These are phyloP conservation scores for Clusia tigrina DNA, from an alignment of 2,888 invertebrate species.

Conservation along the genomic window DNA sequence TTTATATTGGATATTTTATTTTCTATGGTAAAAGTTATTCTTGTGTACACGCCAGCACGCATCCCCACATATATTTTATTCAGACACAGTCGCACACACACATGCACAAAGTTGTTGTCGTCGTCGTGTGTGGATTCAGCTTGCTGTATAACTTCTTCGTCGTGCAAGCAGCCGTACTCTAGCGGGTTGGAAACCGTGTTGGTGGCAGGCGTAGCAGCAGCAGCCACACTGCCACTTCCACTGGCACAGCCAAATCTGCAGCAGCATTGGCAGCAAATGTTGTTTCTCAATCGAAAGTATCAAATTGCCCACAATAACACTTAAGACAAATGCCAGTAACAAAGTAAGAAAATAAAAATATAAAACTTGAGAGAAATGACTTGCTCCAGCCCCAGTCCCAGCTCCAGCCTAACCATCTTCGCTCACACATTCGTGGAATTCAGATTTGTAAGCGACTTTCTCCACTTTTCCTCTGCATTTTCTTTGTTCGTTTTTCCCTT, in stretches of 20 bases:
- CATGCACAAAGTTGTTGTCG: constrained; percentile 29
- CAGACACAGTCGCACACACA: constrained; percentile 15
- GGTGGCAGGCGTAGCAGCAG: too few relatives aligned
- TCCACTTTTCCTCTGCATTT: constrained; percentile 2
- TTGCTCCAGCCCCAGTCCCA: neutral
- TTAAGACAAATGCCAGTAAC: constrained; percentile 43
- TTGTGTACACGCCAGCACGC: constrained; percentile 29
- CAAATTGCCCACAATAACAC: constrained; percentile 60
- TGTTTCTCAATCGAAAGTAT: constrained; percentile 59
- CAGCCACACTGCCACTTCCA: too few relatives aligned
- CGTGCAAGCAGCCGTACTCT: constrained; percentile 37
- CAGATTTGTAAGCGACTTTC: constrained; percentile 29
- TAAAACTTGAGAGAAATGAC: constrained; percentile 30
- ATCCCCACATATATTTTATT: constrained; percentile 1
- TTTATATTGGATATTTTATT: constrained; percentile 49
- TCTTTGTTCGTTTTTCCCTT: neutral
- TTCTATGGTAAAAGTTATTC: constrained; percentile 33
- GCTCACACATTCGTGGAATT: neutral
- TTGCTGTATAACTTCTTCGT: constrained; percentile 22
- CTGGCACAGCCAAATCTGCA: constrained; percentile 12
- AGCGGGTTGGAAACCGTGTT: too few relatives aligned
- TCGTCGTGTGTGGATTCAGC: constrained; percentile 23
- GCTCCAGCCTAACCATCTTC: neutral
- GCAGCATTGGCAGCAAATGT: constrained; percentile 46
- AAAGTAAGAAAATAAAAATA: constrained; percentile 43